Evolutionary conservation across 37 sponge, comb jelly and placozoan genomes (phyloP), one percentile per base, ranked within the genome.

Genomic region (Cliona cf. orientalis): DNA sequence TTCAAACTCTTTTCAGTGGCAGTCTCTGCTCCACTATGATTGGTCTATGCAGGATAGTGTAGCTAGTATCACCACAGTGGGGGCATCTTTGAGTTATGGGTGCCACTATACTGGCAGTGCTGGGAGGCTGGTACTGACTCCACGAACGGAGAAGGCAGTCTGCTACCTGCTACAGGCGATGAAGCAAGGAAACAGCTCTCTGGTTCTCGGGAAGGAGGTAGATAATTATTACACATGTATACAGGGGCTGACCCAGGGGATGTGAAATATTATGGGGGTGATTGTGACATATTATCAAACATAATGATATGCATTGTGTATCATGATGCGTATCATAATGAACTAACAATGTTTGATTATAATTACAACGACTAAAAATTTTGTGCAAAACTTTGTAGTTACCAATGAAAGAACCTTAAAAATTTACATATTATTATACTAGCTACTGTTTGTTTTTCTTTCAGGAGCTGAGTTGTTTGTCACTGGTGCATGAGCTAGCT

Each of bases 161-260:
- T 23, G 66, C 44, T 71, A 42, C 59, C 34, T 90, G 58, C 19
- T 86, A 34, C 74, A 80, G 60, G 62, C 75, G 17, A 49, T 87
- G 45, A 34, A 28, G 23, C 44, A 68, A 37, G 77, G 70, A 12
- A 23, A 22, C 56, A 23, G 42, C 35, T 5, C 69, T 23, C 34
- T 84, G 5, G 58, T 84, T 25, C 66, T 68, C 19, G 85, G 85
- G n/a, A 23, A 58, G 0, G 56, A 73, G 67, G 84, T 83, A 49
- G n/a, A 64, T 73, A n/a, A n/a, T n/a, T n/a, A n/a, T n/a, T n/a
- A n/a, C n/a, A n/a, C n/a, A n/a, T n/a, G n/a, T n/a, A n/a, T n/a
- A n/a, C n/a, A n/a, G n/a, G n/a, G n/a, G n/a, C n/a, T n/a, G n/a
- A n/a, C n/a, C n/a, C n/a, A n/a, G n/a, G n/a, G n/a, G n/a, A n/a